Percentiles rank a stretch among this genome's conserved stretches.
phyloP scores from a whole-genome alignment of 2,113 vertebrate species.

The Bufo bufo region DNA sequence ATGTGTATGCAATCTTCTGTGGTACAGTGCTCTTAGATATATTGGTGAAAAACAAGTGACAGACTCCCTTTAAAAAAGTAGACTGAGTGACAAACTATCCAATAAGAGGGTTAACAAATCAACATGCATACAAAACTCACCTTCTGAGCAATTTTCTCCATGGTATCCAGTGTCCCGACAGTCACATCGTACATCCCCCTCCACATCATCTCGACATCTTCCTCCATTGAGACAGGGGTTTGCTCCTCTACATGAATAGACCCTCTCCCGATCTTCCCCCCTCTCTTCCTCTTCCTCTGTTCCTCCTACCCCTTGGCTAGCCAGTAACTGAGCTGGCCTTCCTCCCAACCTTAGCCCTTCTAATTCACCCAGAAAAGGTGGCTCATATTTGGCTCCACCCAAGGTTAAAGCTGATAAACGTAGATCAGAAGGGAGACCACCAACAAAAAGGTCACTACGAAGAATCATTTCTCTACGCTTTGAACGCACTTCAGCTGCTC shows the following conservation, averaged over 20 bases:
- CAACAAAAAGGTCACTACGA: slow-evolving; percentile 89
- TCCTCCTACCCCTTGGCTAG: slow-evolving; percentile 86
- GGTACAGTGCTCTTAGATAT: no score
- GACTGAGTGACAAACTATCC: neutral
- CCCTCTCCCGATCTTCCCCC: slow-evolving; percentile 79
- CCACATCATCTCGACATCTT: slow-evolving; percentile 75
- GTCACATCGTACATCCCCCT: slow-evolving; percentile 85
- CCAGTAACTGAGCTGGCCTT: slow-evolving; percentile 78
- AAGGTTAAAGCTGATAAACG: slow-evolving; percentile 90
- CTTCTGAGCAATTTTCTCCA: slow-evolving; percentile 91
- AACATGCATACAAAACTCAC: slow-evolving; percentile 69
- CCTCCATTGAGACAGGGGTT: slow-evolving; percentile 89
- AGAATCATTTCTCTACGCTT: slow-evolving; percentile 89
- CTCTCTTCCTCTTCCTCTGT: slow-evolving; percentile 82
- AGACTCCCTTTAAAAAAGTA: neutral
- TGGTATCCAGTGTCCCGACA: slow-evolving; percentile 86
- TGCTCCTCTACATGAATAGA: slow-evolving; percentile 78
- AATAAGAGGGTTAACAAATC: neutral
- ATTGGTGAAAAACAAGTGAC: no score
- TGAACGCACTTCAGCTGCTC: slow-evolving; percentile 83
- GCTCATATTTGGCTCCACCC: slow-evolving; percentile 93
- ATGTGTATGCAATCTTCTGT: no score
- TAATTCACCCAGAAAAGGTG: slow-evolving; percentile 85
- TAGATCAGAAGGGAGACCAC: slow-evolving; percentile 90
- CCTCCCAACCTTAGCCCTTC: slow-evolving; percentile 87